A percentile compares a stretch with the other conserved stretches of the same genome.
Evolutionary conservation across 2,113 vertebrate genomes (phyloP).

Genomic region (Carlito syrichta): DNA sequence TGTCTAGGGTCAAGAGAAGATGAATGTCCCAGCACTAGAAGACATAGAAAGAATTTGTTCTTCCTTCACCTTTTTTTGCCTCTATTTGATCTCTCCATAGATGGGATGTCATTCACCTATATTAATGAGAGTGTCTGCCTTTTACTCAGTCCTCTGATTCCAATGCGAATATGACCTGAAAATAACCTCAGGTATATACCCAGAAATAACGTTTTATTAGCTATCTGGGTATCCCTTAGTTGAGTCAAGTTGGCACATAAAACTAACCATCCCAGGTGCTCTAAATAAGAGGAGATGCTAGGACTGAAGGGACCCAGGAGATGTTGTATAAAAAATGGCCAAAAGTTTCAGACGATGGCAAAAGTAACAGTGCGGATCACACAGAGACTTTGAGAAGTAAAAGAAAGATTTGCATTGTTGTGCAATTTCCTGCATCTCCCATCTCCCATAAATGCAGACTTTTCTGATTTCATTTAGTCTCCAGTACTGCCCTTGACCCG

Average conservation of each 20-base stretch:
- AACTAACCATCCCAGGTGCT: not conserved
- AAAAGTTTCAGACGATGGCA: not conserved
- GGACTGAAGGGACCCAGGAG: not conserved
- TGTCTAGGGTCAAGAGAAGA: not conserved
- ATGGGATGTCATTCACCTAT: not conserved
- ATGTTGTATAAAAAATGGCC: not conserved
- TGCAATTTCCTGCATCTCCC: not conserved
- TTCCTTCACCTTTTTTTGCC: not conserved
- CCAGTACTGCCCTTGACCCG: not conserved
- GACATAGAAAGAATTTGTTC: not conserved
- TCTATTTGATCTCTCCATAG: not conserved
- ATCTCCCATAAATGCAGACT: not conserved
- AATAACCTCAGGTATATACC: not conserved
- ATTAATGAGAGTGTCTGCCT: not conserved
- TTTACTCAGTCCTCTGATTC: not conserved
- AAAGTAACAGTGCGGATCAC: not conserved
- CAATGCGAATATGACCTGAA: not conserved
- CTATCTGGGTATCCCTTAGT: not conserved
- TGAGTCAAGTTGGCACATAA: not conserved
- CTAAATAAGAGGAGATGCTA: not conserved
- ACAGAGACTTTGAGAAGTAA: not conserved
- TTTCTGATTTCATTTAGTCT: not conserved
- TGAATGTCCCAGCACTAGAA: not conserved
- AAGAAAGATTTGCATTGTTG: not conserved
- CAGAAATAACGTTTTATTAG: not conserved